Conservation (phyloP, 1,140 invertebrate species). For the Ericerus pela region DNA sequence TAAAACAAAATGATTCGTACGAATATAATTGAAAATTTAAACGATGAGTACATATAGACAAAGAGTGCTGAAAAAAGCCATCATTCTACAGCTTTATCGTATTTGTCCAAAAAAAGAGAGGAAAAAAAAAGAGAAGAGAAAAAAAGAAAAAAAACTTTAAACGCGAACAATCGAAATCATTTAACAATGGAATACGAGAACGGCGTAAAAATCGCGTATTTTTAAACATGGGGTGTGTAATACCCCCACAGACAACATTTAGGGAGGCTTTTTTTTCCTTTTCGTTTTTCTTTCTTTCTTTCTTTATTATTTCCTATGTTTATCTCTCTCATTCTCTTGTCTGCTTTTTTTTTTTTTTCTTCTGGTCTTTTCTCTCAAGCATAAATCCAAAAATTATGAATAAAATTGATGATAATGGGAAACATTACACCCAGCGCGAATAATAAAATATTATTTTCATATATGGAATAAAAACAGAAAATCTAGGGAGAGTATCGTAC, state of each 20-base stretch:
- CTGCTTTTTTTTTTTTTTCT: not conserved
- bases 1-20: too few species aligned
- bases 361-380: not conserved
- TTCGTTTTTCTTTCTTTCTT: not conserved
- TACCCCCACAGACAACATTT: not conserved
- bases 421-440: conserved; percentile 9
- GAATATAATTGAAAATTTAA: too few species aligned
- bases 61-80: too few species aligned
- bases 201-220: conserved; percentile 6
- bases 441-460: conserved; percentile 8
- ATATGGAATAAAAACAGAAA: conserved; percentile 1
- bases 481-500: not conserved
- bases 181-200: not conserved
- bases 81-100: too few species aligned
- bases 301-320: not conserved
- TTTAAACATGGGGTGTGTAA: too few species aligned
- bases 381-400: conserved; percentile 11
- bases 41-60: too few species aligned
- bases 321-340: not conserved
- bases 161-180: conserved; percentile 6
- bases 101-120: too few species aligned
- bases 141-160: too few species aligned
- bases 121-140: too few species aligned
- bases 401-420: conserved; percentile 11
- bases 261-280: not conserved